Evolutionary conservation across 2,888 invertebrate genomes (phyloP), one percentile per base, ranked within the genome.

Genomic region (Hypercompe scribonia): DNA sequence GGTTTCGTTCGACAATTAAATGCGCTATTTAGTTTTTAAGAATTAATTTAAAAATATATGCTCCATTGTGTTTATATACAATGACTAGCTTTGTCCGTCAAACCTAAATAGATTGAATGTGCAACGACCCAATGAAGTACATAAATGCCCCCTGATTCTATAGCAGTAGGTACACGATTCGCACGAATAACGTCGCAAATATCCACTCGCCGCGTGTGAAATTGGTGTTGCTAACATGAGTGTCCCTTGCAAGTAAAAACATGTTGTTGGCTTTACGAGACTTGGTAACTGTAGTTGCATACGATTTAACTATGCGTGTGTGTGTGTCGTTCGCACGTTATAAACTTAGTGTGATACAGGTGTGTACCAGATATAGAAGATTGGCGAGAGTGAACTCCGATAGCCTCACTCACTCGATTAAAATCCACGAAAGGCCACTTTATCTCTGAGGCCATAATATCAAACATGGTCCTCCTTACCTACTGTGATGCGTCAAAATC

Each of bases 161-260:
- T 54, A n/a, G 54, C 11, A 11, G n/a, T n/a, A n/a, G n/a, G n/a
- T 11, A n/a, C 54, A 54, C n/a, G n/a, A 54, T n/a, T 54, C 54
- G 54, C n/a, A 54, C 54, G n/a, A 54, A n/a, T n/a, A n/a, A n/a
- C n/a, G 0, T 24, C 2, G 24, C 24, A 50, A 39, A 39, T 39
- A 13, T 2, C 1, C 54, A 3, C 21, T 8, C 54, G n/a, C n/a
- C n/a, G n/a, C 54, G 54, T 54, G 11, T 11, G 8, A n/a, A 54
- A n/a, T 54, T n/a, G n/a, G n/a, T 54, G 54, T 10, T n/a, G n/a
- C 54, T 8, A 50, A 24, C 11, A n/a, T n/a, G 54, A 54, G n/a
- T n/a, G 11, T 54, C 54, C n/a, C n/a, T n/a, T 54, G 54, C n/a
- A 54, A 54, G n/a, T 54, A 54, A 54, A 54, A 54, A 54, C 54